These are phyloP conservation scores for Malacosoma neustria DNA, from an alignment of 2,888 invertebrate species.

Conservation along the genomic window DNA sequence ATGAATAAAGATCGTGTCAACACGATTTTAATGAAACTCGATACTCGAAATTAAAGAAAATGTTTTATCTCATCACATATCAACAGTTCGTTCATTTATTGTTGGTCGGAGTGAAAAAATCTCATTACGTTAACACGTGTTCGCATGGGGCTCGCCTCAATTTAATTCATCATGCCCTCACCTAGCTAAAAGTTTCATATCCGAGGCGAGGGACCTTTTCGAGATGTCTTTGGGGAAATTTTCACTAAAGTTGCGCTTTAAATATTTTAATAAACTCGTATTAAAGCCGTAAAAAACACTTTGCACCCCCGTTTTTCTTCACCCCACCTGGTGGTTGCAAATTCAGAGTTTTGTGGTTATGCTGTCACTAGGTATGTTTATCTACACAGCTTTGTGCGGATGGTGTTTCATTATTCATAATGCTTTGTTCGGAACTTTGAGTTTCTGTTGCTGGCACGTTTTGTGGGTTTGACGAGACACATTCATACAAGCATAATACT, in stretches of 20 bases:
- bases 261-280: constrained; percentile 74
- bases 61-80: not conserved
- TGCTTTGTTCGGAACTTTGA: constrained; percentile 57
- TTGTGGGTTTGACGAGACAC: constrained; percentile 49
- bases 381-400: constrained; percentile 33
- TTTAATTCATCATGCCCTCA: constrained; percentile 65
- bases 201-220: constrained; percentile 45
- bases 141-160: constrained; percentile 32
- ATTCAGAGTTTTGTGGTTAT: constrained; percentile 34
- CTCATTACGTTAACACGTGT: constrained; percentile 37
- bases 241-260: constrained; percentile 63
- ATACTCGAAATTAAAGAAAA: constrained; percentile 1
- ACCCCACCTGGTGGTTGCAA: constrained; percentile 13
- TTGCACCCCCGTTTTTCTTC: constrained; percentile 57
- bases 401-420: constrained; percentile 70
- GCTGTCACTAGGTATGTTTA: constrained; percentile 13
- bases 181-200: constrained; percentile 47
- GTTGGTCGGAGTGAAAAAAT: constrained; percentile 18
- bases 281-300: constrained; percentile 72
- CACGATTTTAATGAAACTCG: too few relatives aligned
- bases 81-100: not conserved
- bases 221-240: constrained; percentile 68
- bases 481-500: constrained; percentile 17
- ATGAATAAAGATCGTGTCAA: too few relatives aligned
- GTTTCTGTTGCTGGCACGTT: constrained; percentile 45